Base-by-base conservation (phyloP, 2,888 invertebrate genomes). In the Cotesia congregata region DNA sequence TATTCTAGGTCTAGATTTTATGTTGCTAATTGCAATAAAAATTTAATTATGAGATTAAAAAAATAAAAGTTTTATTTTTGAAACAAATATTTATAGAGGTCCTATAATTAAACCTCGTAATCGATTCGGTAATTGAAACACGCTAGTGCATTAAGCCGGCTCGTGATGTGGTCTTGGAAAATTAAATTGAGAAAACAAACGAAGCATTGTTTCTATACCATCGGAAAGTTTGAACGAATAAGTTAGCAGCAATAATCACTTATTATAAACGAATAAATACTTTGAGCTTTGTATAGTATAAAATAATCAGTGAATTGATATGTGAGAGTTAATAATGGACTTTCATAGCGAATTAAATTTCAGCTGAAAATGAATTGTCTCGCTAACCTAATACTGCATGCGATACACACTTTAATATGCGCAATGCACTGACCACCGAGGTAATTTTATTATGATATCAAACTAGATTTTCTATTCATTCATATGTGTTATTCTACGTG, bases 121-220 rank as follows among this genome's bases (percentile, higher is more conserved):
- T 9, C 1, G 12, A 50, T 50, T 50, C 50, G 7, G 50, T 50
- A 50, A 50, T 12, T 50, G 20, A 30, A 65, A 65, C 30, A 12
- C 9, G 30, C 12, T 6, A 30, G 65, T 6, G 65, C 30, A 65
- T 65, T 65, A 15, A 65, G 17, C 9, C 5, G 12, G 7, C 65
- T 65, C 30, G 20, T 15, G 9, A 65, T 65, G 38, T 65, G 12
- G 65, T 65, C 12, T 50, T 65, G 30, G 38, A 65, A 30, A 65
- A 65, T 38, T 12, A 12, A 65, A 65, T 65, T 65, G 20, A 20
- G 20, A 30, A 65, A 65, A 30, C 30, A 65, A 65, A 20, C 9
- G 65, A 30, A 65, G 65, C 62, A 62, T 20, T 62, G 60, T 50
- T 7, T 50, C 5, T 12, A 20, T 7, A 65, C 65, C 7, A 65